Percentiles rank a stretch among this genome's conserved stretches.
These are phyloP conservation scores for Bursaphelenchus okinawaensis DNA, from an alignment of 2,888 invertebrate genomes.

Conservation along the genomic window DNA sequence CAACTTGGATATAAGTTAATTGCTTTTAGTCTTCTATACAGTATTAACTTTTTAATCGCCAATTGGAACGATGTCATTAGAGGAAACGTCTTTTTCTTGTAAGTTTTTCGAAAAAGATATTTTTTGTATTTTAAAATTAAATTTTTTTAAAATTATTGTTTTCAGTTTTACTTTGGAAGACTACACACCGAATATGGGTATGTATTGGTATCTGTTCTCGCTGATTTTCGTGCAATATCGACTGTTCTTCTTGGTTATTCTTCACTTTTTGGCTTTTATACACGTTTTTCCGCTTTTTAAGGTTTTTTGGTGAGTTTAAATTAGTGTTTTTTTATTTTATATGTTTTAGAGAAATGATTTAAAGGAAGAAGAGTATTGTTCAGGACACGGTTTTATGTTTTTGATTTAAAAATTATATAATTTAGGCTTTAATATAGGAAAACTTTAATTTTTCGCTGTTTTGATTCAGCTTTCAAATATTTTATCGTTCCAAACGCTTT, in stretches of 20 bases:
- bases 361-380: too few relatives aligned
- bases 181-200: slow-evolving; percentile 88
- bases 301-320: slow-evolving; percentile 59
- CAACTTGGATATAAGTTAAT: not conserved
- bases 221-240: slow-evolving; percentile 97
- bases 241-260: slow-evolving; percentile 85
- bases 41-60: not conserved
- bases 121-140: not conserved
- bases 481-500: too few relatives aligned
- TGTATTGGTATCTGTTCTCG: slow-evolving; percentile 99
- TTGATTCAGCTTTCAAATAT: too few relatives aligned
- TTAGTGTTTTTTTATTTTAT: too few relatives aligned
- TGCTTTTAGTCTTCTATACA: not conserved
- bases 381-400: too few relatives aligned
- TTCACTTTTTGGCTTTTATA: slow-evolving; percentile 88
- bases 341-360: too few relatives aligned
- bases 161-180: slow-evolving; percentile 72
- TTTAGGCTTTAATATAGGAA: too few relatives aligned
- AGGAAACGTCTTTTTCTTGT: slow-evolving; percentile 8
- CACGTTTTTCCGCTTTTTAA: slow-evolving; percentile 77
- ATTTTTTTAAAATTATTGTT: slow-evolving; percentile 8
- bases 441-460: too few relatives aligned
- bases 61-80: not conserved
- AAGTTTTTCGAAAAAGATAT: not conserved
- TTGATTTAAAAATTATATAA: too few relatives aligned